Base-by-base conservation (phyloP, 2,113 vertebrate genomes). In the Peromyscus californicus region DNA sequence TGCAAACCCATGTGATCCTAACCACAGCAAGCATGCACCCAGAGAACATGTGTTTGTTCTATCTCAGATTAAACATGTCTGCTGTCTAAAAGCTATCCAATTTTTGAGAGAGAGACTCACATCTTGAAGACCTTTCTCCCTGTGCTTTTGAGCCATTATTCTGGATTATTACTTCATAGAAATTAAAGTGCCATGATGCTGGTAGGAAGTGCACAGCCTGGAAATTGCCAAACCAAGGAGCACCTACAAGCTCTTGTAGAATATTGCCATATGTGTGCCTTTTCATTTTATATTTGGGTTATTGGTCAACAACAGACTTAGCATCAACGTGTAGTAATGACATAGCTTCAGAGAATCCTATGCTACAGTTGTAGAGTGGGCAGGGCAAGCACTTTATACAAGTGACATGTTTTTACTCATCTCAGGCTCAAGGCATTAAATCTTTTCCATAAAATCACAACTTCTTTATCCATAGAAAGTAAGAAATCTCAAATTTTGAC, bases 211-310 rank as follows among this genome's bases (percentile, higher is more conserved):
- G 78, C 80, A 48, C 0, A 85, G 4, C 1, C 36, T 94, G 45
- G 21, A 21, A 36, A 54, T 89, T 48, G 57, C n/a, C 16, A 76
- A 33, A 39, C 22, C 67, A 87, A n/a, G 19, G 24, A 78, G 1
- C 1, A 76, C 10, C 16, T 10, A 42, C 0, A 3, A 78, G 0
- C 5, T 61, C 29, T 80, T 87, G 70, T 13, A 61, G 59, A 90
- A 67, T n/a, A 24, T 19, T 5, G 5, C 19, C 1, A 0, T 39
- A 31, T 2, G 69, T 8, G 8, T 8, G 29, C 5, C 4, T 8
- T 75, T 57, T 75, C 45, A 3, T 76, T 79, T 91, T 59, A 29
- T 16, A 8, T 93, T 59, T 91, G 26, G 21, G 11, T 15, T 1
- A 65, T 51, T 19, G 9, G 11, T 16, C 65, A 89, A 54, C 26